Evolutionary conservation across 1,140 invertebrate genomes (phyloP), one percentile per base, ranked within the genome.

Genomic region (Ectropis grisescens): DNA sequence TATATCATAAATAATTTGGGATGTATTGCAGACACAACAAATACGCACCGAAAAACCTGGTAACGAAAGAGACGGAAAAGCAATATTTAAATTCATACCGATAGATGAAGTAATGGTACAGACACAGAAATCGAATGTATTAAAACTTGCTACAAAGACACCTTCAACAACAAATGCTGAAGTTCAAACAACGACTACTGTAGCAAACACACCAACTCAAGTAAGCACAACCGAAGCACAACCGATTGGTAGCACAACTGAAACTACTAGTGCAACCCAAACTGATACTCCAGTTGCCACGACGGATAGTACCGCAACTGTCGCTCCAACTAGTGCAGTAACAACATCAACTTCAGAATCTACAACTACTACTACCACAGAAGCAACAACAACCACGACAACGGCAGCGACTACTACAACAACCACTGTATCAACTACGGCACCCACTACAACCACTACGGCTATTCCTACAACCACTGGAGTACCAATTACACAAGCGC

Each of bases 21-120:
- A n/a, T n/a, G n/a, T 39, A 49, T 82, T 83, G 41, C 71, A 83
- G 82, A 83, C 82, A 35, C 69, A 82, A 68, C 59, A 78, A 69
- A 82, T 83, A 37, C 67, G 80, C 13, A 83, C 82, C 10, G 82
- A 83, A 61, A 82, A 66, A 54, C 82, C 80, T 16, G 43, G 35
- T 42, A 60, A 71, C 46, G 72, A 26, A 7, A 10, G 58, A 30
- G 66, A 47, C 44, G 60, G 60, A 43, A 74, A 59, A 39, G 50
- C 75, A 16, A 56, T 82, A 43, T 83, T 79, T 57, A 78, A 81
- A 60, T 83, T 75, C 40, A 83, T 82, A 60, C 76, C 82, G 19
- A 81, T 83, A 33, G 71, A 81, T 35, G 72, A 82, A 61, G 65
- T 80, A 5, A 67, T 60, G 14, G 58, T 61, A 24, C 34, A 53